Evolutionary conservation across 1,140 invertebrate species (phyloP), one percentile per base, ranked within the genome.

Genomic region (Lineus longissimus): DNA sequence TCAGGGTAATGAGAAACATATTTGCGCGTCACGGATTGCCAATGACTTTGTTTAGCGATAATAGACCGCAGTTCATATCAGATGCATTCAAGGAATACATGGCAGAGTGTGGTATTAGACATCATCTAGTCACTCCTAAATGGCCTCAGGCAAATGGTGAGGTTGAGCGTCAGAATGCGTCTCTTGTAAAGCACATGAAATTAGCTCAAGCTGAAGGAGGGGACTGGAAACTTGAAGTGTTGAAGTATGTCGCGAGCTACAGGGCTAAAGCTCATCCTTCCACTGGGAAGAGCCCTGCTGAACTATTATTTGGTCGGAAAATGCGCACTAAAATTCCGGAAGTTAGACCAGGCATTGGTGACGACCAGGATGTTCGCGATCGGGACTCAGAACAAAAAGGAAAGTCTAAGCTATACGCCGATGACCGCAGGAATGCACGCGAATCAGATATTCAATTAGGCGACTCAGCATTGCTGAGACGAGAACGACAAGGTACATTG

Each of bases 1-100:
- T 64, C 4, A 7, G 61, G 15, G 15, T 13, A 13, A 19, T 71
- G 13, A 23, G 61, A 13, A 61, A 45, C 25, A 64, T 72, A 30
- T 68, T 70, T 43, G 23, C 22, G 27, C 57, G 29, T 30, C 56
- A 72, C 64, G 65, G 68, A 57, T n/a, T 68, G n/a, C 63, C 65
- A 22, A 15, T 55, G 13, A 45, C 45, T 7, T 33, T 70, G 45
- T 25, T 22, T 15, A 43, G 63, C n/a, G n/a, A n/a, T n/a, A n/a
- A n/a, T n/a, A n/a, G n/a, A n/a, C n/a, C n/a, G n/a, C n/a, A n/a
- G n/a, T n/a, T n/a, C n/a, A n/a, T n/a, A n/a, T n/a, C n/a, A n/a
- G n/a, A n/a, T n/a, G n/a, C n/a, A n/a, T n/a, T n/a, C n/a, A n/a
- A n/a, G n/a, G n/a, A n/a, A n/a, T n/a, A n/a, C n/a, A n/a, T n/a